Evolutionary conservation across 2,888 invertebrate species (phyloP).

Genomic region (Melanophora roralis): DNA sequence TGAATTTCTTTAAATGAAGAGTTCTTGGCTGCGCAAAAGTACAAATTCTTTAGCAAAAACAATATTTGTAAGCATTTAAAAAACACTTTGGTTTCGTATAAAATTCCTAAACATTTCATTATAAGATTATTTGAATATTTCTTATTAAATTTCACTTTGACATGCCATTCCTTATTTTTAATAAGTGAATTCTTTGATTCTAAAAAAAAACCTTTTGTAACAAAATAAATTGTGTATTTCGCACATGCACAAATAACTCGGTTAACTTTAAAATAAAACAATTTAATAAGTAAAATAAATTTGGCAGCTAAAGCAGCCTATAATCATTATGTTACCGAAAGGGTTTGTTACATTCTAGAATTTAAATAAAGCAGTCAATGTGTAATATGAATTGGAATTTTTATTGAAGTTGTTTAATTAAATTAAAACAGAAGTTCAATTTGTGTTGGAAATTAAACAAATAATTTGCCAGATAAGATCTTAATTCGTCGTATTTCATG

Average conservation of each 20-base stretch:
- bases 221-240: slow-evolving; percentile 48
- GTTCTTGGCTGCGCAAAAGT: not conserved
- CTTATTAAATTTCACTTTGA: slow-evolving; percentile 54
- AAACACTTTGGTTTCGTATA: not conserved
- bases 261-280: slow-evolving; percentile 41
- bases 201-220: slow-evolving; percentile 39
- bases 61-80: not conserved
- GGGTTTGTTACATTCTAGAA: not conserved
- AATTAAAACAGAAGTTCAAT: too few species aligned
- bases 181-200: slow-evolving; percentile 43
- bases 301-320: not conserved
- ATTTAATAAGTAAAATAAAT: not conserved
- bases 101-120: not conserved
- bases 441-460: too few species aligned
- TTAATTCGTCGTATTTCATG: too few species aligned
- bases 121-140: slow-evolving; percentile 36
- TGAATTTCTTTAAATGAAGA: too few species aligned
- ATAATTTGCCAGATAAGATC: too few species aligned
- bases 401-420: too few species aligned
- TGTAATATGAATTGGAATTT: too few species aligned
- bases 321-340: not conserved
- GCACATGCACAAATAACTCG: slow-evolving; percentile 45
- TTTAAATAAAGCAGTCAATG: too few species aligned
- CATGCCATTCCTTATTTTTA: slow-evolving; percentile 17
- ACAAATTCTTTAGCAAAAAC: not conserved